Evolutionary conservation across 2,797 vertebrate genomes (phyloP), one percentile per base, ranked within the genome.

Genomic region (Aldrovandia affinis): DNA sequence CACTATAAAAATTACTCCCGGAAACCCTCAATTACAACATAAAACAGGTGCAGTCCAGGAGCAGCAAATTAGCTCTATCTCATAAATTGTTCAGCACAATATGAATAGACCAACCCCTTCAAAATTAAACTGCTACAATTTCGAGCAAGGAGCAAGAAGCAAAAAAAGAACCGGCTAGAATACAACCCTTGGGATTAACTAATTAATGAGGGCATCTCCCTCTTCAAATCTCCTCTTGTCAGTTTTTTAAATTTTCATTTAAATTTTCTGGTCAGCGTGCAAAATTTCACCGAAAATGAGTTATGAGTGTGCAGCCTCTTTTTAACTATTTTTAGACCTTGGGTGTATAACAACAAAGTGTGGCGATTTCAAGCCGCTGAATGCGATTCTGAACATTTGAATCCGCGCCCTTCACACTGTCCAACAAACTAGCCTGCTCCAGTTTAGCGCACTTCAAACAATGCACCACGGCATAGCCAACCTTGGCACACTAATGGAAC

Each of bases 201-300:
- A 68, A 81, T 81, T 81, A 81, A 81, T 81, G 25, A 10, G 42
- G 81, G 50, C 81, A 81, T 61, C 59, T 63, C 10, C 22, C n/a
- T 81, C 22, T 28, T 47, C 22, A 28, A 52, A 50, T 80, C 59
- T 44, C 12, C 25, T 44, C 80, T 61, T 61, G 78, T 79, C 78
- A 79, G 22, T 54, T 78, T 78, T n/a, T 52, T 79, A 54, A 33
- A 55, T 28, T 79, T 54, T 50, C n/a, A 68, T 59, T 47, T 47
- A 54, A n/a, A 33, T 81, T 65, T 63, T 22, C 4, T 30, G 15
- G 30, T 30, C 59, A 81, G 39, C 8, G n/a, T 50, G 61, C 10
- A 44, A 81, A 81, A 44, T 65, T 75, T 7, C 20, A 7, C 70
- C 44, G 39, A 75, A 75, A 44, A 75, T 42, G 18, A 42, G 44